phyloP scores from a whole-genome alignment of 2,888 invertebrate genomes.

The Diplazon laetatorius region DNA sequence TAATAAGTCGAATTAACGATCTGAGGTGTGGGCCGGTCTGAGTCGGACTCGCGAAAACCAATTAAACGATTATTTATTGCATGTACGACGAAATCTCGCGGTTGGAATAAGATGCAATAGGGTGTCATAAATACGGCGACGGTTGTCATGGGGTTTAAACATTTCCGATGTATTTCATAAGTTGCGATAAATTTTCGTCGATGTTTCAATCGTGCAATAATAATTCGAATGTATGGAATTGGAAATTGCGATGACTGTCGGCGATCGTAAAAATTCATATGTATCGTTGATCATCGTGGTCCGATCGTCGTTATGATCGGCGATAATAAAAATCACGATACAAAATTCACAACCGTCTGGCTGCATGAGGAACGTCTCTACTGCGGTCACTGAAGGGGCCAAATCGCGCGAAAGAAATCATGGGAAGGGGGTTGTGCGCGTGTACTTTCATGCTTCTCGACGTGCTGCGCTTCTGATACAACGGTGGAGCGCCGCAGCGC shows the following conservation, averaged over 20 bases:
- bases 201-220: neutral
- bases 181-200: no score
- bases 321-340: no score
- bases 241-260: neutral
- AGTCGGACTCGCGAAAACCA: slow-evolving; percentile 41
- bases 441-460: slow-evolving; percentile 31
- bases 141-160: slow-evolving; percentile 43
- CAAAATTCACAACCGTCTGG: neutral
- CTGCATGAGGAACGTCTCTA: no score
- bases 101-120: slow-evolving; percentile 40
- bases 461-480: slow-evolving; percentile 73
- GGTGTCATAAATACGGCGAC: slow-evolving; percentile 32
- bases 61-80: slow-evolving; percentile 56
- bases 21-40: slow-evolving; percentile 28
- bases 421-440: slow-evolving; percentile 7
- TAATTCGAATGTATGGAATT: neutral
- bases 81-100: slow-evolving; percentile 2
- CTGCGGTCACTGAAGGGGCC: neutral
- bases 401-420: neutral
- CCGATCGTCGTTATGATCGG: no score
- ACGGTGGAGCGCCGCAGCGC: slow-evolving; percentile 80
- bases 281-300: neutral
- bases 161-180: slow-evolving; percentile 27
- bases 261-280: neutral
- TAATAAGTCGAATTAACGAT: slow-evolving; percentile 58